These are phyloP conservation scores for Tamias sibiricus DNA, from an alignment of 2,113 vertebrate genomes.

Conservation along the genomic window DNA sequence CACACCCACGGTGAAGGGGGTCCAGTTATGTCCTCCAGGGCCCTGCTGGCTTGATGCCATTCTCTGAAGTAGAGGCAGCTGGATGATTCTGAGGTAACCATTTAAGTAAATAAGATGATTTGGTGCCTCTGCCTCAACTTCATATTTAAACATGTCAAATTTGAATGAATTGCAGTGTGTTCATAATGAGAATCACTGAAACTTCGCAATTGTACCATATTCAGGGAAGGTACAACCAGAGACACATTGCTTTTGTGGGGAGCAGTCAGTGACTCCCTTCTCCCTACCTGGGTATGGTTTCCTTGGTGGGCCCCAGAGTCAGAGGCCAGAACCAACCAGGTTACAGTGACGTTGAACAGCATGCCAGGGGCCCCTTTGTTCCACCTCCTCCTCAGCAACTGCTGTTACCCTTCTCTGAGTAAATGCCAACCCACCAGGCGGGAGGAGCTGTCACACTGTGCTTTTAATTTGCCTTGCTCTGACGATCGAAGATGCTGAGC, in stretches of 20 bases:
- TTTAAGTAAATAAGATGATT: background rate
- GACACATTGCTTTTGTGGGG: background rate
- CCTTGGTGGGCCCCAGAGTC: background rate
- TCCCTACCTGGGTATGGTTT: background rate
- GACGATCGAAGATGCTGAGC: background rate
- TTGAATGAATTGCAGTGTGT: background rate
- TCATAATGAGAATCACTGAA: background rate
- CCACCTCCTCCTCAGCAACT: background rate
- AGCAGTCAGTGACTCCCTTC: background rate
- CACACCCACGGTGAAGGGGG: background rate
- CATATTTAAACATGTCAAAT: background rate
- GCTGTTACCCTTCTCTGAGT: too few relatives aligned
- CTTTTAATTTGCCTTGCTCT: background rate
- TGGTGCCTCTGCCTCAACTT: background rate
- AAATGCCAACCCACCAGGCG: too few relatives aligned
- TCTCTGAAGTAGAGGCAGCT: background rate
- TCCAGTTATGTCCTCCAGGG: background rate
- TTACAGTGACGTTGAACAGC: background rate
- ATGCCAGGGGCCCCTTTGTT: background rate
- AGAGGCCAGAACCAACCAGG: background rate
- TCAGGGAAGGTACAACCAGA: background rate
- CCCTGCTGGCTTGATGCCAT: background rate
- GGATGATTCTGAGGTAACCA: background rate
- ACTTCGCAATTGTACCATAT: background rate
- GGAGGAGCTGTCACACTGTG: background rate